Conservation (phyloP, 2,797 vertebrate genomes). For the Sebastes cheni region DNA sequence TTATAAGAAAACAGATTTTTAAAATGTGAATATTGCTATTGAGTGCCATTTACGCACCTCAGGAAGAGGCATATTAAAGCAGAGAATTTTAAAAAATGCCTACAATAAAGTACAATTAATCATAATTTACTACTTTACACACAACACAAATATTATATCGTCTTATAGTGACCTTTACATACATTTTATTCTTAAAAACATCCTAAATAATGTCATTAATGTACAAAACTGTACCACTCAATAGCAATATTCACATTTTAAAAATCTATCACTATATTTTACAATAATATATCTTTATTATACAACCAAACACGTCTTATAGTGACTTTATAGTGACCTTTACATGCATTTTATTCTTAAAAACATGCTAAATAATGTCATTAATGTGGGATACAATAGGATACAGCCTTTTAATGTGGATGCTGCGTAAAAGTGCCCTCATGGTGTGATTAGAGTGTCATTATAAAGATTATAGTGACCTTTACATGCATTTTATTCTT, state of each 20-base stretch:
- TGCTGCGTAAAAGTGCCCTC: slow-evolving; percentile 11
- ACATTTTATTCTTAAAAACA: too few relatives aligned
- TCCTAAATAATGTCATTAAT: too few relatives aligned
- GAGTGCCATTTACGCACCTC: not conserved
- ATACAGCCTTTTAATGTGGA: not conserved
- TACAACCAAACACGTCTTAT: not conserved
- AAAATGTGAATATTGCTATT: not conserved
- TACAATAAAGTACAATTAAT: not conserved
- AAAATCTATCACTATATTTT: not conserved
- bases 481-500: not conserved
- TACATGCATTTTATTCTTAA: not conserved
- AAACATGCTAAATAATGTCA: not conserved
- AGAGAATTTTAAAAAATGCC: not conserved
- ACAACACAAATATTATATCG: not conserved
- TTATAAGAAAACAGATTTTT: not conserved
- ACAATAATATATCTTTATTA: not conserved
- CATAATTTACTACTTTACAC: not conserved
- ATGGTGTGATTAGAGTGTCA: not conserved
- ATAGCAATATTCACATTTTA: not conserved
- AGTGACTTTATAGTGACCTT: not conserved
- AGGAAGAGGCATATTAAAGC: not conserved
- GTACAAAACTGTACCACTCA: not conserved
- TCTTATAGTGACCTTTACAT: too few relatives aligned
- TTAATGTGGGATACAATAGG: not conserved
- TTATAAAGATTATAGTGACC: not conserved